Percentiles rank a stretch among this genome's conserved stretches.
These are phyloP conservation scores for Pseudomyrmex flavicornis DNA, from an alignment of 1,140 invertebrate species.

Conservation along the genomic window DNA sequence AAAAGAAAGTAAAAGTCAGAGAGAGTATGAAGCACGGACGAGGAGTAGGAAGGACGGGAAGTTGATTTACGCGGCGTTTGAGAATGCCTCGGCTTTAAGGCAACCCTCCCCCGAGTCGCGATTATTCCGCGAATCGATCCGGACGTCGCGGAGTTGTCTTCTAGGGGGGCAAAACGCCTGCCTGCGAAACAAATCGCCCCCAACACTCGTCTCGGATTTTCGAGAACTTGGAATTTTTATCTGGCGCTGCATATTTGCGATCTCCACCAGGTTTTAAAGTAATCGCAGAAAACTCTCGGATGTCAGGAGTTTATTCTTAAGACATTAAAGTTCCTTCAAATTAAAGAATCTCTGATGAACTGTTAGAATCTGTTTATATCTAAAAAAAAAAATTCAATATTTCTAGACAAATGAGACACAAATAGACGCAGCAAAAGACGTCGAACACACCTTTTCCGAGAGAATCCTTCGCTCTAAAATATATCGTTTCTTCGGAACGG, in stretches of 20 bases:
- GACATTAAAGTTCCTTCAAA: not conserved
- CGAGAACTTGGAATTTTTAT: not conserved
- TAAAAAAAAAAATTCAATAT: no score
- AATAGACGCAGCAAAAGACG: not conserved
- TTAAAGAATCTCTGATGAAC: not conserved
- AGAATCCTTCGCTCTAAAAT: constrained; percentile 23
- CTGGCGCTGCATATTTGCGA: no score
- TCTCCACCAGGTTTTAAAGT: no score
- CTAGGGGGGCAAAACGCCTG: not conserved
- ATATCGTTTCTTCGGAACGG: constrained; percentile 16
- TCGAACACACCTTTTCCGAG: not conserved
- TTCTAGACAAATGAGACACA: no score
- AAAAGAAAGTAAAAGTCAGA: constrained; percentile 55
- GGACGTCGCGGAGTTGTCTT: not conserved
- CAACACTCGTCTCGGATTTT: not conserved
- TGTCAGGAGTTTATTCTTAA: not conserved
- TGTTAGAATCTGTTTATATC: not conserved
- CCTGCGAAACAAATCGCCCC: not conserved
- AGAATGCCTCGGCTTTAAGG: constrained; percentile 27
- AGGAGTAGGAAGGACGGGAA: not conserved
- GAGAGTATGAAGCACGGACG: not conserved
- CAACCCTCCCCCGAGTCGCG: not conserved
- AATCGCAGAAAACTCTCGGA: not conserved
- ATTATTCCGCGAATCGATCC: constrained; percentile 41
- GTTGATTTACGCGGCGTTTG: constrained; percentile 48